phyloP scores from a whole-genome alignment of 2,113 vertebrate species.

The Ardeotis arabs region DNA sequence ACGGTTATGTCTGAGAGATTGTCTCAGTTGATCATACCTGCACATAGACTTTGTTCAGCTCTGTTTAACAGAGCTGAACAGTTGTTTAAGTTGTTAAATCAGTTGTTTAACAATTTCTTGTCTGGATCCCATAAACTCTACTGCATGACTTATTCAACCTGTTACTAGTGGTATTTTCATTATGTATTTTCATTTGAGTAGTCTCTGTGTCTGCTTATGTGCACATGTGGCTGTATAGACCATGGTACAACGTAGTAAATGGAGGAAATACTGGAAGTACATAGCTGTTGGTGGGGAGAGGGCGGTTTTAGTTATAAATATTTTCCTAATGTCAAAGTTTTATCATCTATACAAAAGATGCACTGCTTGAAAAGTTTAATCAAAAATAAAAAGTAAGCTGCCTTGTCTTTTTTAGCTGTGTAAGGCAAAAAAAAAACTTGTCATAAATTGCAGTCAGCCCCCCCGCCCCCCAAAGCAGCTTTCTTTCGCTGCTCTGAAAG shows the following conservation, averaged over 20 bases:
- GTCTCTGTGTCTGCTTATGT: not conserved
- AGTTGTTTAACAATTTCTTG: not conserved
- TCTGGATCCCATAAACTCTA: not conserved
- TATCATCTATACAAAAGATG: not conserved
- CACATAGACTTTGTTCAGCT: not conserved
- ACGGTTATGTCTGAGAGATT: not conserved
- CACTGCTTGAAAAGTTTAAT: conserved; percentile 30
- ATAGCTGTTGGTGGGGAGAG: not conserved
- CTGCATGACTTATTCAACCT: not conserved
- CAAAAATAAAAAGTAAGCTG: conserved; percentile 1
- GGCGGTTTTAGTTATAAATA: not conserved
- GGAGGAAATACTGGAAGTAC: not conserved
- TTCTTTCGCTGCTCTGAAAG: conserved; percentile 62
- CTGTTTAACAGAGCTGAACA: not conserved
- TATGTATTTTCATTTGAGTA: not conserved
- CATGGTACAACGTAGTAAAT: not conserved
- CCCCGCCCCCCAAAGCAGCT: conserved; percentile 8
- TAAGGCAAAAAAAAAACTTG: conserved; percentile 31
- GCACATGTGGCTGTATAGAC: not conserved
- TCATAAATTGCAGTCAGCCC: conserved; percentile 43
- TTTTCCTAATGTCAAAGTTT: not conserved
- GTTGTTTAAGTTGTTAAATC: not conserved
- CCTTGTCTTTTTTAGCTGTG: conserved; percentile 67
- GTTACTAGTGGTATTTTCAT: not conserved
- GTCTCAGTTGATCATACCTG: not conserved